Conservation (phyloP, 2,113 vertebrate species). For the Oncorhynchus masou region DNA sequence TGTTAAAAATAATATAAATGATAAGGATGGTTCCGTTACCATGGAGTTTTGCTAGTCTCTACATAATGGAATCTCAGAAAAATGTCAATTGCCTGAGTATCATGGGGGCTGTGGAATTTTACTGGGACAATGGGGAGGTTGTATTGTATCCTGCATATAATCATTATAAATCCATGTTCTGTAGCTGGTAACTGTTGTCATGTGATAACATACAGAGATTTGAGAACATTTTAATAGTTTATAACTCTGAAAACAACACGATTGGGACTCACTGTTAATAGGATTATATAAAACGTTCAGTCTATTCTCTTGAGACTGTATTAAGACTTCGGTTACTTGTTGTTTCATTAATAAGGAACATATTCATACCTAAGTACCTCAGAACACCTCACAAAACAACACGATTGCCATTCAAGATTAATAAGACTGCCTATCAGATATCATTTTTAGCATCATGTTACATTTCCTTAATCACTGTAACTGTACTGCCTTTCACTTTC, state of each 20-base stretch:
- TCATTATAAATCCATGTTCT: background rate
- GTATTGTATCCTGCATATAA: background rate
- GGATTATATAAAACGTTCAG: background rate
- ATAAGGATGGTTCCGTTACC: slow-evolving; percentile 36
- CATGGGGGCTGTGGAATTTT: slow-evolving; percentile 31
- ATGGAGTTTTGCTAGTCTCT: slow-evolving; percentile 44
- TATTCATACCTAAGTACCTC: background rate
- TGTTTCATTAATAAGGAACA: background rate
- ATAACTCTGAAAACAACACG: no score
- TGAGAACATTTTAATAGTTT: no score
- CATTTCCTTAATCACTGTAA: background rate
- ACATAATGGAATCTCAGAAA: slow-evolving; percentile 32
- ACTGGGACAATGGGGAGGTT: slow-evolving; percentile 25
- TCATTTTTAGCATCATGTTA: background rate
- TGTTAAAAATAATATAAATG: slow-evolving; percentile 38
- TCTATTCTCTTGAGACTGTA: no score
- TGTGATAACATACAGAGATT: background rate
- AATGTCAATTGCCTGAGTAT: slow-evolving; percentile 29
- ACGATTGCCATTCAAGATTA: background rate
- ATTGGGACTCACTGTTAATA: no score
- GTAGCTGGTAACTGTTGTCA: background rate
- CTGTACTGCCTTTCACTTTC: background rate
- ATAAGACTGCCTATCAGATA: background rate
- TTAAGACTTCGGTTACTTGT: no score
- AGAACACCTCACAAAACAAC: background rate